Evolutionary conservation across 1,140 invertebrate species (phyloP), one percentile per base, ranked within the genome.

Genomic region (Bombus sylvicola): DNA sequence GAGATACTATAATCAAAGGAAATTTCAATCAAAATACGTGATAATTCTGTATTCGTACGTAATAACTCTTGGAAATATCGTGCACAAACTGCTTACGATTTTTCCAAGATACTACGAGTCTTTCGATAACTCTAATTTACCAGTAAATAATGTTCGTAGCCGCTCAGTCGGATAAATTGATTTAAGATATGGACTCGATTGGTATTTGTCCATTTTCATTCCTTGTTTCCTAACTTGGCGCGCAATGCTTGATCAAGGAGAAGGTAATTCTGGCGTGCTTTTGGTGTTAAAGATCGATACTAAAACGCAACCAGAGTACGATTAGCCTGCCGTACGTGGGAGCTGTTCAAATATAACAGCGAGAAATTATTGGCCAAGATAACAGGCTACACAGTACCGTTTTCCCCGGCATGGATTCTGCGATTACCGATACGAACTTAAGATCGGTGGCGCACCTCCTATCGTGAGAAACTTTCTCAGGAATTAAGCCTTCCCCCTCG

Each of bases 391-490:
- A 57, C 69, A 34, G 81, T 83, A 81, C 71, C 79, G 86, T 86
- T 90, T 80, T 71, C 73, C 80, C 53, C 62, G 83, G 59, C 83
- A 88, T 71, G 83, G 72, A 90, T 90, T 85, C 86, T 79, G 83
- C 75, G 69, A 83, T 87, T 78, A 43, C 28, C 85, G 85, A 90
- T 85, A 87, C 59, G 80, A 87, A 89, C 83, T 78, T 78, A 68
- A 66, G 71, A 80, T 73, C 76, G 78, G 25, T 81, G 84, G 81
- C 79, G 75, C 81, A 77, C 79, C 89, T 78, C 28, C 13, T 89
- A 81, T 80, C 89, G 89, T 90, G 89, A 89, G 89, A 90, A 90
- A 87, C 81, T 83, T 86, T 89, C 88, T 64, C 62, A 71, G 31
- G 82, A 72, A 85, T 85, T 59, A 72, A 85, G 76, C 74, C 73